Conservation (phyloP, 2,797 vertebrate genomes). For the Sebastes alutus region DNA sequence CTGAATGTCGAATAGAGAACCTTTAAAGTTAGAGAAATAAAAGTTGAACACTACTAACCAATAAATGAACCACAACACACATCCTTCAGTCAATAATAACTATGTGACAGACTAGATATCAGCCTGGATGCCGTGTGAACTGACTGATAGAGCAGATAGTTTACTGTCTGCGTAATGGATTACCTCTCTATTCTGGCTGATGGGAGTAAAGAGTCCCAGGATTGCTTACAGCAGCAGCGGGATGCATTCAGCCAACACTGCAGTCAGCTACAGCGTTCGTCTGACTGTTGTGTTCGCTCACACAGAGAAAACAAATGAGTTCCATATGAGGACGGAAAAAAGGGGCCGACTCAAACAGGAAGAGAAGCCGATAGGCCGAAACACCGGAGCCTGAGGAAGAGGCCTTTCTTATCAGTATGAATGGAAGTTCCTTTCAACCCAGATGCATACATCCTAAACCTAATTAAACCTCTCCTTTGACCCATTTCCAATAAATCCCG, state of each 20-base stretch:
- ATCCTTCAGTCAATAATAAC: conserved; percentile 4
- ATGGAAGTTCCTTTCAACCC: conserved; percentile 16
- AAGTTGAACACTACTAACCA: no score
- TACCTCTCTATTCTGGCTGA: conserved; percentile 29
- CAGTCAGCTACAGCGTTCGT: conserved; percentile 37
- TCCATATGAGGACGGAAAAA: conserved; percentile 71
- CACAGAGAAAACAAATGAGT: conserved; percentile 62
- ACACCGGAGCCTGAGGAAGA: conserved; percentile 37
- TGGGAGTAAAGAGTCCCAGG: conserved; percentile 44
- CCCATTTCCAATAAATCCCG: conserved; percentile 46
- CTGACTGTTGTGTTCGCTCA: conserved; percentile 45
- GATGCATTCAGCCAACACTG: conserved; percentile 42
- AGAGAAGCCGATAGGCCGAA: conserved; percentile 34
- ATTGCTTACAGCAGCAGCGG: conserved; percentile 47
- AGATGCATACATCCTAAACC: conserved; percentile 15
- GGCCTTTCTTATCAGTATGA: conserved; percentile 54
- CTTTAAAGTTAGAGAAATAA: no score
- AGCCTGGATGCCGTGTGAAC: conserved; percentile 10
- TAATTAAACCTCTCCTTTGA: conserved; percentile 55
- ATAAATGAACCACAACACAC: background rate
- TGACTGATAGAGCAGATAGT: conserved; percentile 41
- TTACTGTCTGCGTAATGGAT: conserved; percentile 47
- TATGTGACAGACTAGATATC: conserved; percentile 8
- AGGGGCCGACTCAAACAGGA: conserved; percentile 41
- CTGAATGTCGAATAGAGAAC: no score